These are phyloP conservation scores for Cyanocitta stelleri DNA, from an alignment of 2,113 vertebrate genomes.

Conservation along the genomic window DNA sequence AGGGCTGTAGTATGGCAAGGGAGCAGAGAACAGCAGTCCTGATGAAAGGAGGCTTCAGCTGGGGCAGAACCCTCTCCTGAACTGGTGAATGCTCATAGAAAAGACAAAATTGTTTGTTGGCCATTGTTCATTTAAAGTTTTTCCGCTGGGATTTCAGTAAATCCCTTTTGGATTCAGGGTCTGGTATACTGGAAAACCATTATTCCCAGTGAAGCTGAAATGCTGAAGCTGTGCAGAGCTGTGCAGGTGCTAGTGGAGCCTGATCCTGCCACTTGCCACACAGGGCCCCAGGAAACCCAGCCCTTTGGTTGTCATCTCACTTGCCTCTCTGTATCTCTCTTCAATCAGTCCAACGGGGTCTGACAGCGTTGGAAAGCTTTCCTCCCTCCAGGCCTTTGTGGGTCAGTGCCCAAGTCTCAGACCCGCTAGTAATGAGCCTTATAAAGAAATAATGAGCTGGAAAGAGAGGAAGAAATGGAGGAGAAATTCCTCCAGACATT, in stretches of 20 bases:
- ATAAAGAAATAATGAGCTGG: conserved; percentile 41
- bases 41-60: not conserved
- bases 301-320: not conserved
- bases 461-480: not conserved
- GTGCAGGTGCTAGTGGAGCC: not conserved
- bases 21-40: not conserved
- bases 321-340: not conserved
- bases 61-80: not conserved
- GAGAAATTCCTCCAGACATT: not conserved
- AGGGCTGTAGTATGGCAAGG: not conserved
- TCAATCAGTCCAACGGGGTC: not conserved
- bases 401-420: not conserved
- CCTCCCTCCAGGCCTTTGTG: not conserved
- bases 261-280: not conserved
- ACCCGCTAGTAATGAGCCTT: conserved; percentile 29
- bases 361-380: not conserved
- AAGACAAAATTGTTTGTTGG: not conserved
- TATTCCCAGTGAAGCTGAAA: not conserved
- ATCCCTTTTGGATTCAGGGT: not conserved
- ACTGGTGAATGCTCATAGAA: not conserved
- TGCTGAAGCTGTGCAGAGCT: not conserved
- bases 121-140: rapidly evolving
- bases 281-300: not conserved
- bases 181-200: not conserved
- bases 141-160: not conserved